Conservation (phyloP, 2,113 vertebrate species). For the Oceanites oceanicus region DNA sequence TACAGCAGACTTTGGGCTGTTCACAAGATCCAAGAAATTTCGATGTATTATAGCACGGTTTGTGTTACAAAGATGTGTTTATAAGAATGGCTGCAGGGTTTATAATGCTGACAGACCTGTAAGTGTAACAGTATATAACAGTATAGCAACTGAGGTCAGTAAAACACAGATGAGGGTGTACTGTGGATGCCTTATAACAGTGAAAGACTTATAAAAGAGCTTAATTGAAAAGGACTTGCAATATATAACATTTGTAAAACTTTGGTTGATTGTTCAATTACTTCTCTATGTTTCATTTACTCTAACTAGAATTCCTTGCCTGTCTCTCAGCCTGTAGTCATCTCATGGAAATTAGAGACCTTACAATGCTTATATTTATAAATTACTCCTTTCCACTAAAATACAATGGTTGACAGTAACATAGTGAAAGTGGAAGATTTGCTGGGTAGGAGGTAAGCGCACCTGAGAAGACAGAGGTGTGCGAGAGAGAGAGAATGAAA, state of each 20-base stretch:
- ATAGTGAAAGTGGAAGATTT: not conserved
- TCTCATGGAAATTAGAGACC: constrained; percentile 10
- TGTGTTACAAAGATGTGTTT: constrained; percentile 72
- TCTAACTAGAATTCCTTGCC: not conserved
- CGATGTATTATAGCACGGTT: constrained; percentile 60
- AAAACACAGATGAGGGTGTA: constrained; percentile 43
- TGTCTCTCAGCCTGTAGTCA: constrained; percentile 24
- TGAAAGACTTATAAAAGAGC: constrained; percentile 58
- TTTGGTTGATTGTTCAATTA: constrained; percentile 56
- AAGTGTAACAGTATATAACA: constrained; percentile 52
- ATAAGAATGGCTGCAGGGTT: constrained; percentile 55
- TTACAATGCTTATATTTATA: constrained; percentile 40
- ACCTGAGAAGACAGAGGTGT: constrained; percentile 48
- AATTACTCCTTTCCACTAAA: constrained; percentile 28
- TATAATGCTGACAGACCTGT: constrained; percentile 59
- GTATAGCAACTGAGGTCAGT: constrained; percentile 42
- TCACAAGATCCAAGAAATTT: constrained; percentile 63
- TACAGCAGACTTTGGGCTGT: constrained; percentile 66
- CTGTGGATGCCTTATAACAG: constrained; percentile 50
- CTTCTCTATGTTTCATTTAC: constrained; percentile 51
- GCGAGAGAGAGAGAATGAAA: not conserved
- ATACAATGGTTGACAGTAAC: not conserved
- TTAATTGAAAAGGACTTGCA: constrained; percentile 55
- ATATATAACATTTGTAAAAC: constrained; percentile 38
- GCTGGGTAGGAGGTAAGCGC: constrained; percentile 31